Conservation (phyloP, 23 tunicate genomes). For the Corella eumyota region DNA sequence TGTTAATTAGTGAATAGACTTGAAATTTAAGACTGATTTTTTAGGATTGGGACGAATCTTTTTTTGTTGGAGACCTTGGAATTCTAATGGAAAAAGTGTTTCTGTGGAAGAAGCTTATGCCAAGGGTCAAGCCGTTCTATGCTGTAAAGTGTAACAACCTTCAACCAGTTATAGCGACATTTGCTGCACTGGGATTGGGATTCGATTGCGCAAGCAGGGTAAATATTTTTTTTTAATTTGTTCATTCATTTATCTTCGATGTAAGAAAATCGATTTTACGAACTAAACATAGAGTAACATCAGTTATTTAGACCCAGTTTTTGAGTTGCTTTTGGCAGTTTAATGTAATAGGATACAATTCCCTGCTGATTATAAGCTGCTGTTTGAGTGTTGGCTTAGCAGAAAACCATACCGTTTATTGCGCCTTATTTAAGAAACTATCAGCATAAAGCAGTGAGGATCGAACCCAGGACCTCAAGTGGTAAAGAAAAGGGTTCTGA, state of each 20-base stretch:
- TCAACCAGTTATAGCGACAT: conserved; percentile 3
- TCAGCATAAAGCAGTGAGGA: no score
- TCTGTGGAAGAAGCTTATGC: background rate
- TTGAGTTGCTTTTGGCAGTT: no score
- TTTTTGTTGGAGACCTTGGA: conserved; percentile 5
- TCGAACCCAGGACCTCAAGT: no score
- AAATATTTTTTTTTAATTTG: background rate
- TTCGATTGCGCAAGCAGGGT: conserved; percentile 11
- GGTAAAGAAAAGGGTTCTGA: no score
- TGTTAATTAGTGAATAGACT: no score
- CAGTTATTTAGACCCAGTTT: no score
- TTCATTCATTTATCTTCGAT: background rate
- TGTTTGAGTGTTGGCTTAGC: no score
- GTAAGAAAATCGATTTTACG: background rate
- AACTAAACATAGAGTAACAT: background rate
- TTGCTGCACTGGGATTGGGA: conserved; percentile 5
- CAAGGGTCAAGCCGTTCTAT: background rate
- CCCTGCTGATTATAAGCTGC: no score
- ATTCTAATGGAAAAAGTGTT: background rate
- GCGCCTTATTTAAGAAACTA: no score
- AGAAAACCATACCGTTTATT: no score
- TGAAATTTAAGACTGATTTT: no score
- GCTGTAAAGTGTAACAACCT: conserved; percentile 5
- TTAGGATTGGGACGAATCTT: conserved; percentile 11
- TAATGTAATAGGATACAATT: background rate